A percentile compares a stretch with the other conserved stretches of the same genome.
These are phyloP conservation scores for Mustelus asterias DNA, from an alignment of 2,113 vertebrate species.

Conservation along the genomic window DNA sequence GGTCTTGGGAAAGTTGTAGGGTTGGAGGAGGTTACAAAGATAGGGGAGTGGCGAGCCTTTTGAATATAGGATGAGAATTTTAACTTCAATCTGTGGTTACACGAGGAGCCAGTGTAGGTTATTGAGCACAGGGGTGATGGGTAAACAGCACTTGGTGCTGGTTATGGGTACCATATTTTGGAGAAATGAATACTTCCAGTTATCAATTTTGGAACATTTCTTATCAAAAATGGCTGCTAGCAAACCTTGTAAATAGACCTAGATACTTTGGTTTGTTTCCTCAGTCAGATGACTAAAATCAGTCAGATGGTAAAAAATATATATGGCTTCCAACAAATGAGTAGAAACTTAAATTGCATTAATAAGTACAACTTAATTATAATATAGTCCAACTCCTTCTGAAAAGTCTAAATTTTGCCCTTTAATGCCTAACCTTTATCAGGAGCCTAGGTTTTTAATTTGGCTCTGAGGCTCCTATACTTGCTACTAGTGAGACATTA, in stretches of 20 bases:
- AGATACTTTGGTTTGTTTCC: neutral
- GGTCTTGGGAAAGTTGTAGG: neutral
- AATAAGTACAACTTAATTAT: neutral
- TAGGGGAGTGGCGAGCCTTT: neutral
- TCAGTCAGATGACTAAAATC: neutral
- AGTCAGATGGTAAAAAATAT: neutral
- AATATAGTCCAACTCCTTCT: too few relatives aligned
- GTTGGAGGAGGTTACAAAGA: neutral
- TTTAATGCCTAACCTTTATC: neutral
- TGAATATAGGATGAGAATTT: neutral
- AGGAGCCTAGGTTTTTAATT: neutral
- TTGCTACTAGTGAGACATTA: neutral
- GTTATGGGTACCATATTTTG: neutral
- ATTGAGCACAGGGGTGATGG: neutral
- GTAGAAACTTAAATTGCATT: slow-evolving; percentile 2
- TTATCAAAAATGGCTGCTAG: neutral
- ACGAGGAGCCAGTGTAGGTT: neutral
- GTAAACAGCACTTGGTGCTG: neutral
- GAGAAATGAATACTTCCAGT: neutral
- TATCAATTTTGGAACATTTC: neutral
- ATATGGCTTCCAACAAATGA: neutral
- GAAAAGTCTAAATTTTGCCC: neutral
- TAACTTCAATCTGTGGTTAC: neutral
- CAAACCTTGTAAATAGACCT: neutral
- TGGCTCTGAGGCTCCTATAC: neutral